Percentiles rank a stretch among this genome's conserved stretches.
Evolutionary conservation across 2,113 vertebrate species (phyloP).

Genomic region (Takifugu bimaculatus): DNA sequence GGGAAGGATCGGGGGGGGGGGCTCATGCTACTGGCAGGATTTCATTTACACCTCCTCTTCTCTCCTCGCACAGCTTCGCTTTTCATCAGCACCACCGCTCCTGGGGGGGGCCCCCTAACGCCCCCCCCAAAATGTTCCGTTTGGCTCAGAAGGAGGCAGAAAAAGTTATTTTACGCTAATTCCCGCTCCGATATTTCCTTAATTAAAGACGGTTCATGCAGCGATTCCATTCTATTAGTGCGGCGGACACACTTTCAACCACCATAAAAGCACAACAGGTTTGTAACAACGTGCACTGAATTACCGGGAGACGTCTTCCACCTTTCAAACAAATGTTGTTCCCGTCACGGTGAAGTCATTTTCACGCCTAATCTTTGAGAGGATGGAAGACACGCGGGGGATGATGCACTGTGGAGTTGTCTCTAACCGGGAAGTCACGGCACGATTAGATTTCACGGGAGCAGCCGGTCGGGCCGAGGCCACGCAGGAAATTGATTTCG

Average conservation of each 20-base stretch:
- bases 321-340: conserved; percentile 9
- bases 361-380: conserved; percentile 50
- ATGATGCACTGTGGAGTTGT: conserved; percentile 49
- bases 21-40: conserved; percentile 18
- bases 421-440: conserved; percentile 68
- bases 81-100: conserved; percentile 32
- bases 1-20: conserved; percentile 6
- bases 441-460: conserved; percentile 63
- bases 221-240: neutral
- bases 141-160: no score
- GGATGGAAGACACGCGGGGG: conserved; percentile 37
- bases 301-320: conserved; percentile 12
- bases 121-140: conserved; percentile 18
- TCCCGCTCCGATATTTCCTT: conserved; percentile 1
- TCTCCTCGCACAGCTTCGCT: conserved; percentile 23
- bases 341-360: conserved; percentile 50
- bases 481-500: conserved; percentile 69
- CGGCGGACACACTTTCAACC: conserved; percentile 17
- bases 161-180: no score
- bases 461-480: conserved; percentile 43
- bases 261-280: neutral
- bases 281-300: neutral
- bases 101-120: neutral
- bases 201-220: conserved; percentile 9
- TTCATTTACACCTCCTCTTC: conserved; percentile 44